Conservation (phyloP, 2,888 invertebrate species). For the Diaphora mendica region DNA sequence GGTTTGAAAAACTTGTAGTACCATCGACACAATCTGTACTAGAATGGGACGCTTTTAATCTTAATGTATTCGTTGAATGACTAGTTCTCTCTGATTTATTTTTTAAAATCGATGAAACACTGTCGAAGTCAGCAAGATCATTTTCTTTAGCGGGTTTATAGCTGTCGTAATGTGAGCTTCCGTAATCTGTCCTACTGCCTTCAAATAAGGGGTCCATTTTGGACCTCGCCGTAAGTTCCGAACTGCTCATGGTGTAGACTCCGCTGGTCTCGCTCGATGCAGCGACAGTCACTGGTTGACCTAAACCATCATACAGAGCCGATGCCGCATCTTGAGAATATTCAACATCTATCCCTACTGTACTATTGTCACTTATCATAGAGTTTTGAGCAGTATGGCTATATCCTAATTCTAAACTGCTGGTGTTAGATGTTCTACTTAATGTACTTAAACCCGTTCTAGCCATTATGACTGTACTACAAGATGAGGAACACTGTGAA, state of each 20-base stretch:
- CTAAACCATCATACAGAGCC: constrained; percentile 84
- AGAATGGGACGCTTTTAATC: constrained; percentile 62
- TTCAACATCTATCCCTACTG: constrained; percentile 89
- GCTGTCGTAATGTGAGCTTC: constrained; percentile 86
- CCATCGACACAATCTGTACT: constrained; percentile 85
- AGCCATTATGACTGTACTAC: constrained; percentile 94
- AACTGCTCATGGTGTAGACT: constrained; percentile 93
- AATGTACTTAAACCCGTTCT: constrained; percentile 81
- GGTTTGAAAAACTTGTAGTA: constrained; percentile 65
- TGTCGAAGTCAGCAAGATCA: constrained; percentile 82
- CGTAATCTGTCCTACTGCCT: constrained; percentile 77
- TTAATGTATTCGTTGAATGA: constrained; percentile 62
- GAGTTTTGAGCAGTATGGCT: constrained; percentile 96
- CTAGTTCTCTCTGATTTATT: constrained; percentile 81
- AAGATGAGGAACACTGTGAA: constrained; percentile 94
- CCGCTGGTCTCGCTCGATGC: constrained; percentile 94
- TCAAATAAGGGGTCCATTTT: constrained; percentile 85
- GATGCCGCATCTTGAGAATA: constrained; percentile 87
- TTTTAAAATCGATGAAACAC: constrained; percentile 82
- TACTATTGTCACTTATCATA: constrained; percentile 90
- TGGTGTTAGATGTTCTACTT: constrained; percentile 91
- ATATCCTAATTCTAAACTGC: constrained; percentile 93
- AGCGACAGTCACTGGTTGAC: constrained; percentile 86
- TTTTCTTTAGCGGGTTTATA: constrained; percentile 85
- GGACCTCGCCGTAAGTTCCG: constrained; percentile 86